Percentiles rank a stretch among this genome's conserved stretches.
phyloP scores from a whole-genome alignment of 2,888 invertebrate genomes.

The Stenodema calcarata region DNA sequence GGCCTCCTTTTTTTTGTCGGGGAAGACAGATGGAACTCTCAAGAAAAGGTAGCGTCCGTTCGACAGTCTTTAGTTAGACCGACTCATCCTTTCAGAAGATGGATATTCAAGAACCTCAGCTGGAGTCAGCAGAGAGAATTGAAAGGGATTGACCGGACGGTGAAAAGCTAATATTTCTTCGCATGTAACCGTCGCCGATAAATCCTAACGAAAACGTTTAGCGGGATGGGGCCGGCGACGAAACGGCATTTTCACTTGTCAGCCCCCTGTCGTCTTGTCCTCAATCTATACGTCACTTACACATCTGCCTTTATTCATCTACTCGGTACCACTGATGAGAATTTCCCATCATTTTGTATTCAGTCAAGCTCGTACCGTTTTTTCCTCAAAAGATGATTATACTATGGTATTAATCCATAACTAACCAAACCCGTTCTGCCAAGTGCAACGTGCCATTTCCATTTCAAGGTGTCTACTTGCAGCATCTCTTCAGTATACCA shows the following conservation, averaged over 20 bases:
- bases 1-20: neutral
- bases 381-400: too few species aligned
- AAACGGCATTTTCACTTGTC: neutral
- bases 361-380: too few species aligned
- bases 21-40: slow-evolving; percentile 6
- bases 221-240: neutral
- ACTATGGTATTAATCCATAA: too few species aligned
- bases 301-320: too few species aligned
- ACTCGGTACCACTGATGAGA: too few species aligned
- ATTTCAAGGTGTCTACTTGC: too few species aligned
- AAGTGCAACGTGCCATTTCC: too few species aligned
- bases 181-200: neutral
- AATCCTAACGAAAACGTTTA: neutral
- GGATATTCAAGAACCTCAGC: neutral
- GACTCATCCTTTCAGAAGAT: neutral
- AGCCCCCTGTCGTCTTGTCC: neutral
- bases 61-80: neutral
- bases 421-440: too few species aligned
- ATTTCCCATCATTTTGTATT: too few species aligned
- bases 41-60: slow-evolving; percentile 5
- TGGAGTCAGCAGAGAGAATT: neutral
- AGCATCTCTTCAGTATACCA: too few species aligned
- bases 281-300: neutral
- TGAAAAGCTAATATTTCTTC: neutral
- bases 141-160: slow-evolving; percentile 6